Evolutionary conservation across 2,888 invertebrate species (phyloP).

Genomic region (Tachina lurida): DNA sequence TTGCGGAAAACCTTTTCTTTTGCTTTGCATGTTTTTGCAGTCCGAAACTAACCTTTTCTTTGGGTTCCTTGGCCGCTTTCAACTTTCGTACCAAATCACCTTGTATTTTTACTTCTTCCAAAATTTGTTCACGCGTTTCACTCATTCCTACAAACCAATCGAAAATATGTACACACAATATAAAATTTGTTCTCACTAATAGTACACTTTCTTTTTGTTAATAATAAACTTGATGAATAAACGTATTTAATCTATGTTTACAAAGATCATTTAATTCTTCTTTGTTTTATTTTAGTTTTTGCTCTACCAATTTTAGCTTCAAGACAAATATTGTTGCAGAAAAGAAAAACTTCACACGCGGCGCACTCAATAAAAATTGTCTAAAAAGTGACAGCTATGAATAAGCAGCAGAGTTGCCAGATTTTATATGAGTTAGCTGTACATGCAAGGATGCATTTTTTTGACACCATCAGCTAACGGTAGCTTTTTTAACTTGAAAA

Average conservation of each 20-base stretch:
- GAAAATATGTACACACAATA: slow-evolving; percentile 28
- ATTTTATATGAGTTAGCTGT: not conserved
- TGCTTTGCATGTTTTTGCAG: not conserved
- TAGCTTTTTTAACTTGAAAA: not conserved
- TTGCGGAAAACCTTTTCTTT: not conserved
- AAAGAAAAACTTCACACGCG: slow-evolving; percentile 66
- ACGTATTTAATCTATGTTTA: not conserved
- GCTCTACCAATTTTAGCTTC: not conserved
- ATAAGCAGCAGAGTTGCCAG: slow-evolving; percentile 31
- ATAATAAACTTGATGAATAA: not conserved
- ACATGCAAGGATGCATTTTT: slow-evolving; percentile 18
- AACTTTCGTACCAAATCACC: slow-evolving; percentile 92
- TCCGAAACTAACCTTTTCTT: slow-evolving; percentile 86
- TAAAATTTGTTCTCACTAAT: slow-evolving; percentile 21
- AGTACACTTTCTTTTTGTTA: not conserved
- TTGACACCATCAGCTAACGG: not conserved
- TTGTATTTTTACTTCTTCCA: slow-evolving; percentile 87
- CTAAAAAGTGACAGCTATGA: slow-evolving; percentile 50
- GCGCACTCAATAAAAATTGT: slow-evolving; percentile 52
- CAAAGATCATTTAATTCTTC: not conserved
- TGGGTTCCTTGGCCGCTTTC: slow-evolving; percentile 90
- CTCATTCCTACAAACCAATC: slow-evolving; percentile 78
- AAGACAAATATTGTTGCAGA: slow-evolving; percentile 9
- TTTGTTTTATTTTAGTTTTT: slow-evolving; percentile 29
- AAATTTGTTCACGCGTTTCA: slow-evolving; percentile 84